Evolutionary conservation across 2,797 vertebrate genomes (phyloP), one percentile per base, ranked within the genome.

Genomic region (Neoniphon sammara): DNA sequence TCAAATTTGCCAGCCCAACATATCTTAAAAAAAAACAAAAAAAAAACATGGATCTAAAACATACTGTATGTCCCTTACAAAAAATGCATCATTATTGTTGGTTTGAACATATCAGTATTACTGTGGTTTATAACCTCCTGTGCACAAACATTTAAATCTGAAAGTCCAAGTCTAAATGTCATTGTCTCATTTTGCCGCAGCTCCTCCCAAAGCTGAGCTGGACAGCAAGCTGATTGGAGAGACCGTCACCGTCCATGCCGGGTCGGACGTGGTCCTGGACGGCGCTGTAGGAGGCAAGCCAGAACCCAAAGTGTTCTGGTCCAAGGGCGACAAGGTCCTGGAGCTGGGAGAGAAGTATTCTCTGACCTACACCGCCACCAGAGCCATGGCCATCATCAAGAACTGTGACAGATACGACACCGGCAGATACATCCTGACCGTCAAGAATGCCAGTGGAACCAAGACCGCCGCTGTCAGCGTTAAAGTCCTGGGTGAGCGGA

Each of bases 241-340:
- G 86, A 88, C 95, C 6, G 90, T 98, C 52, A 96, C 93, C 1
- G 92, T 99, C 76, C 89, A 91, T 60, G 97, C 97, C 63, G 98
- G 97, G 76, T 97, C 98, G 0, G 98, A 99, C 91, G 93, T 99
- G 44, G 96, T 99, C 75, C 96, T 99, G 18, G 97, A 99, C 73
- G 98, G 96, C 0, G 94, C 95, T 0, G 82, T 99, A 84, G 97
- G 98, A 73, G 98, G 98, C 44, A 99, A 99, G 94, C 98, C 98
- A 80, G 97, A 99, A 89, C 98, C 98, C 55, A 97, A 96, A n/a
- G 98, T 99, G 9, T 96, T 96, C 91, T 99, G 98, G 98, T 94
- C 97, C 11, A 99, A 99, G 93, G 96, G 95, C 18, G 97, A 99
- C 39, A 98, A 94, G 81, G 96, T 98, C 76, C 83, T 99, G 87